Evolutionary conservation across 2,113 vertebrate species (phyloP), one percentile per base, ranked within the genome.

Genomic region (Poeciliopsis prolifica): DNA sequence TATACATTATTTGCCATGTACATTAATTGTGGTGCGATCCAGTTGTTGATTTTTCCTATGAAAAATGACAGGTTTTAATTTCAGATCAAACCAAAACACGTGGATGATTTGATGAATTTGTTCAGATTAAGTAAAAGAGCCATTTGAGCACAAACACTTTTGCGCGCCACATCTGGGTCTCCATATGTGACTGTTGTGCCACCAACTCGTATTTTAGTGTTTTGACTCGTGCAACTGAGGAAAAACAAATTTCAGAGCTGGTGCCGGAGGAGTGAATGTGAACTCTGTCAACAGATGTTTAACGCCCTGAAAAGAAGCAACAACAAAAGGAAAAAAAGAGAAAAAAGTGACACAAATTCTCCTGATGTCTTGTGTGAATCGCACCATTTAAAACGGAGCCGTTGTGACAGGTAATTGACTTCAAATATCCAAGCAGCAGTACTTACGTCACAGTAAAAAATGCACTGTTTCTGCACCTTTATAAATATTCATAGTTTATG

Each of bases 201-300:
- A 69, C 68, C 70, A 62, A 82, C 29, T 31, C 65, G 42, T 60
- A 35, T 72, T n/a, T 76, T 40, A 22, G 35, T 61, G 69, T 71
- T 71, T 85, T 85, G 81, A 82, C 80, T 78, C 72, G 30, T 37
- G 62, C 78, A 72, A 82, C 48, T 83, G 74, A 79, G 67, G 74
- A 75, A 82, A 88, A 89, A 87, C 88, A 88, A 81, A 86, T 86
- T 70, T 61, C 87, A 89, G 72, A 74, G 78, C 65, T 19, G 29
- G 75, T 92, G 88, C 87, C 90, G 64, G 37, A 54, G 81, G 90
- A 87, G 77, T 71, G 51, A 88, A 90, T 11, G 73, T 86, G 81
- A 90, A 86, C 77, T 84, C 86, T 84, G 84, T 93, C 88, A 92
- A 88, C 92, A 94, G 91, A 93, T 92, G 91, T 93, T 93, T 90